Evolutionary conservation across 2,113 vertebrate genomes (phyloP), one percentile per base, ranked within the genome.

Genomic region (Apteryx mantelli): DNA sequence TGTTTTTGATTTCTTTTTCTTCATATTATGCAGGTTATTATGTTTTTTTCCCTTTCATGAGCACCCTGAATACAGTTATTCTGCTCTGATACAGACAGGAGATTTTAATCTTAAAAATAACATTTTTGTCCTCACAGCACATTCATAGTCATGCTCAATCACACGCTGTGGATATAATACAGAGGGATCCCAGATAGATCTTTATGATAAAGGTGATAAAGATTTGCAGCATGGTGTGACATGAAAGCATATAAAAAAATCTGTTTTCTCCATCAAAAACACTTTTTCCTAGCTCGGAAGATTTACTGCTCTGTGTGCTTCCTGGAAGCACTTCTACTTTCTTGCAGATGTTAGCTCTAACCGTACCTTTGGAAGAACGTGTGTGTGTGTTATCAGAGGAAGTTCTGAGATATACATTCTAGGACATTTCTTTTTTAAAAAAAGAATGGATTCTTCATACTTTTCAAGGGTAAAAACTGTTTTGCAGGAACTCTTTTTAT

Each of bases 61-160:
- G 12, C 0, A 0, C 28, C 22, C 2, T 76, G 74, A 70, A 93
- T 92, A 48, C 66, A 94, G 55, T 82, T 94, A 80, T 89, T 91
- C 58, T 95, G 17, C 84, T 89, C 48, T 88, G 84, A 60, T 52
- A 46, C 44, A 82, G 70, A 78, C 77, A 87, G 66, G 91, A 92
- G 89, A 93, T 93, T 95, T 93, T 87, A 81, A 88, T 92, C 77
- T 93, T 83, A 93, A 92, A 60, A 92, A 84, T 83, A 81, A 75
- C 50, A 36, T 91, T 85, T 95, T 95, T 93, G 61, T 92, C 70
- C 84, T 95, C 78, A 81, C 38, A 93, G 82, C 81, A 80, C 40
- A 42, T 84, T 93, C 19, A 11, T 50, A 71, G 28, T 91, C 91
- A 19, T 30, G 42, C 26, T 85, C 42, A 46, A 20, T 92, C 74